Conservation (phyloP, 2,888 invertebrate genomes). For the Teinopalpus imperialis region DNA sequence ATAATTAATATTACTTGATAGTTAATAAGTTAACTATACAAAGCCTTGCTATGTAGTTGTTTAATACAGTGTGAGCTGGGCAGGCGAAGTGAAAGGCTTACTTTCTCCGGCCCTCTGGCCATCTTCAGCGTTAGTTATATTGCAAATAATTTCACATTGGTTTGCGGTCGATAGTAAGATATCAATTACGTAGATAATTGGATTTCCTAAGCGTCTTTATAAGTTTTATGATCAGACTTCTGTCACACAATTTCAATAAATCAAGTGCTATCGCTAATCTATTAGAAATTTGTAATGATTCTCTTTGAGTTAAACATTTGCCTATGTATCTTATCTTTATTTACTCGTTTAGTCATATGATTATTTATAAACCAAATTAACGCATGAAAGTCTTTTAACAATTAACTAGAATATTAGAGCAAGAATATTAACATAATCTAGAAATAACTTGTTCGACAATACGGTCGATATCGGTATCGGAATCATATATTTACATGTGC, state of each 20-base stretch:
- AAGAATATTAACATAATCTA: too few species aligned
- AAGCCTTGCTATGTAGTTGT: constrained; percentile 48
- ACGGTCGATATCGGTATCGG: too few species aligned
- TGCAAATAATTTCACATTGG: constrained; percentile 72
- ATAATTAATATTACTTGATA: too few species aligned
- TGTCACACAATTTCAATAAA: constrained; percentile 17
- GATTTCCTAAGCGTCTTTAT: constrained; percentile 41
- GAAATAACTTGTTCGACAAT: too few species aligned
- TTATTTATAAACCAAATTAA: too few species aligned
- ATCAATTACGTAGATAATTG: constrained; percentile 65
- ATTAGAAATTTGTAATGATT: constrained; percentile 16
- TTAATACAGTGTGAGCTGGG: constrained; percentile 59
- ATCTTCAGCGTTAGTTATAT: constrained; percentile 61
- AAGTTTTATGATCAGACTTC: constrained; percentile 16
- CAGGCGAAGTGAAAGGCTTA: constrained; percentile 70
- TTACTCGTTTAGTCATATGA: too few species aligned
- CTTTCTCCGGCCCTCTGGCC: constrained; percentile 79
- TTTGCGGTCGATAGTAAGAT: constrained; percentile 51
- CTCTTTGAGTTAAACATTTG: constrained; percentile 5
- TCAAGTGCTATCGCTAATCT: constrained; percentile 6
- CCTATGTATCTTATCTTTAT: too few species aligned
- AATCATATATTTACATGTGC: too few species aligned
- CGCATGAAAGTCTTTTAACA: too few species aligned
- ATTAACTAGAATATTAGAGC: too few species aligned
- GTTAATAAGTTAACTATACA: too few species aligned